Percentiles rank a stretch among this genome's conserved stretches.
These are phyloP conservation scores for Yponomeuta sedellus DNA, from an alignment of 2,888 invertebrate species.

Conservation along the genomic window DNA sequence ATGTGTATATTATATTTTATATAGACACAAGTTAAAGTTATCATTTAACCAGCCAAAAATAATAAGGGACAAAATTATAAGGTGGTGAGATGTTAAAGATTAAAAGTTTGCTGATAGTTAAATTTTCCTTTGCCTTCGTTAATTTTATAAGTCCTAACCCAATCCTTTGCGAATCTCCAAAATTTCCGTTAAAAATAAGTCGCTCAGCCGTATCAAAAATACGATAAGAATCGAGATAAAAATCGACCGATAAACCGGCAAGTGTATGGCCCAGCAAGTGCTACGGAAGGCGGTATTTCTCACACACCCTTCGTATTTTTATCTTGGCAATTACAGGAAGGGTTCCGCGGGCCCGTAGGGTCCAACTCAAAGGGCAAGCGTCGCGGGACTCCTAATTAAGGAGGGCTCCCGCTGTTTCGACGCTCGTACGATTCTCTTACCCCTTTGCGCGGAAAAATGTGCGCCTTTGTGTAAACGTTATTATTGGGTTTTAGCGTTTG, in stretches of 20 bases:
- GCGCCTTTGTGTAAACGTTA: neutral
- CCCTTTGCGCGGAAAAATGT: slow-evolving; percentile 8
- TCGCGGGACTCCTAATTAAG: slow-evolving; percentile 72
- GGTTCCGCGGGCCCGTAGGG: slow-evolving; percentile 42
- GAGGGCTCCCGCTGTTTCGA: slow-evolving; percentile 51
- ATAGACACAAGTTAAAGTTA: too few species aligned
- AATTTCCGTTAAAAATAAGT: neutral
- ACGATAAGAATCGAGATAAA: slow-evolving; percentile 1
- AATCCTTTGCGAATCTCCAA: neutral
- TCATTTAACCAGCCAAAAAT: too few species aligned
- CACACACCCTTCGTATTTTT: slow-evolving; percentile 68
- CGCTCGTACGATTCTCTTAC: slow-evolving; percentile 20
- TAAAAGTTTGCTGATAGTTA: too few species aligned
- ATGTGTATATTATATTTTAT: too few species aligned
- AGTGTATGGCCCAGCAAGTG: slow-evolving; percentile 51
- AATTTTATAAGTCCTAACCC: neutral
- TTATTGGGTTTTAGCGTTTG: neutral
- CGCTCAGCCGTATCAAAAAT: neutral
- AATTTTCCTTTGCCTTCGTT: neutral
- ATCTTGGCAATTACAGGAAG: slow-evolving; percentile 70
- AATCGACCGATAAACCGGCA: slow-evolving; percentile 30
- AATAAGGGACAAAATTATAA: too few species aligned
- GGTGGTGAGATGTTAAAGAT: too few species aligned
- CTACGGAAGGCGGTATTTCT: slow-evolving; percentile 43
- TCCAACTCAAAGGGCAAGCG: slow-evolving; percentile 54